phyloP scores from a whole-genome alignment of 2,888 invertebrate species.

The Prosapia bicincta region DNA sequence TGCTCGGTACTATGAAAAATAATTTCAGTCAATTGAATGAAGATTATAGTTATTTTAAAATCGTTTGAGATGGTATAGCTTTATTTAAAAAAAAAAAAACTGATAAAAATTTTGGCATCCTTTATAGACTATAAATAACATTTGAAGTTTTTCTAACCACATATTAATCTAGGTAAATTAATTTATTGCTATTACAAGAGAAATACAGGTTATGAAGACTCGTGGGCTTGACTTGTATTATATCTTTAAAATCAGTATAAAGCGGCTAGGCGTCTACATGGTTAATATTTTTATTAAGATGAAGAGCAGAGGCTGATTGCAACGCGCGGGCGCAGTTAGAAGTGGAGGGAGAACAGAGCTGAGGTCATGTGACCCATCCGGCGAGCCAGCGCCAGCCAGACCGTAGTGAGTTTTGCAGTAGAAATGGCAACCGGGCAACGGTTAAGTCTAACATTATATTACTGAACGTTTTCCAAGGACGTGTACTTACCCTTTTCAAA shows the following conservation, averaged over 20 bases:
- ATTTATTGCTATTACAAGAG: no score
- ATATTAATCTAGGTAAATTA: no score
- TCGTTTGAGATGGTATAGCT: no score
- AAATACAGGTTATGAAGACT: no score
- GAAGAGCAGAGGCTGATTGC: background rate
- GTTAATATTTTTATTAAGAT: background rate
- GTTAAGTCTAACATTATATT: background rate
- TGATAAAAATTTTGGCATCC: no score
- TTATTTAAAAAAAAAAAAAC: no score
- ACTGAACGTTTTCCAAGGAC: background rate
- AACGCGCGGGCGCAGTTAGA: constrained; percentile 20
- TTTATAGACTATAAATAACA: no score
- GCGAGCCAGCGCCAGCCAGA: constrained; percentile 23
- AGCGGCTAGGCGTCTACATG: background rate
- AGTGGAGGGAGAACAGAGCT: constrained; percentile 15
- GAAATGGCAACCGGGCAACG: constrained; percentile 19
- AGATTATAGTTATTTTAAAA: no score
- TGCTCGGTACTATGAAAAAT: no score
- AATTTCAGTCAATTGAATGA: no score
- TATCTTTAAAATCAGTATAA: background rate
- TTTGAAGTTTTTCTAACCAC: no score
- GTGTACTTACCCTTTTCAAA: background rate
- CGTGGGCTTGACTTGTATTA: no score
- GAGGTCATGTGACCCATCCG: constrained; percentile 26
- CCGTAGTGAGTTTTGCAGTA: constrained; percentile 20